Conservation (phyloP, 2,113 vertebrate species). For the Plecotus auritus region DNA sequence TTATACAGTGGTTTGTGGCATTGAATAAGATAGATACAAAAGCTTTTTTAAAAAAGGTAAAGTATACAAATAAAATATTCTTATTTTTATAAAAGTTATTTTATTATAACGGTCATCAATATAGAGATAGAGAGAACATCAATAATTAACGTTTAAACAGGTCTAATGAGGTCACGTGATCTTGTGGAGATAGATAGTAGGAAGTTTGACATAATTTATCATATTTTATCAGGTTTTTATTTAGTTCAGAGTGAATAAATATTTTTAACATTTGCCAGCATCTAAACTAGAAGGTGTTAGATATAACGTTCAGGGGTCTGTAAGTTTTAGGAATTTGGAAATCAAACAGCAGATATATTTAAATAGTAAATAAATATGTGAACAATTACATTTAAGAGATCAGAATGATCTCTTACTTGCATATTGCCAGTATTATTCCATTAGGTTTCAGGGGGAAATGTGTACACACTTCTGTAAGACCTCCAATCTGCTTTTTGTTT, state of each 20-base stretch:
- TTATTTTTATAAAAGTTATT: not conserved
- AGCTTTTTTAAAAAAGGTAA: not conserved
- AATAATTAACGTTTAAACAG: not conserved
- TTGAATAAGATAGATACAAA: not conserved
- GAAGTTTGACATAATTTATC: not conserved
- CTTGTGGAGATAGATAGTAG: not conserved
- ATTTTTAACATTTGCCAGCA: not conserved
- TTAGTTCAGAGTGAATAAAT: not conserved
- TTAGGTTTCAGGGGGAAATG: not conserved
- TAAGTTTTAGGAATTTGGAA: not conserved
- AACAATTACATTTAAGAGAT: not conserved
- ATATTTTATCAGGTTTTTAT: constrained; percentile 30
- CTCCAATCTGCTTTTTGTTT: not conserved
- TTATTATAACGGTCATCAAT: not conserved
- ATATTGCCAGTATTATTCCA: not conserved
- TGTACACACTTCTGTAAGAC: not conserved
- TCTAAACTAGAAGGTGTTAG: not conserved
- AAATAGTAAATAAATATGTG: not conserved
- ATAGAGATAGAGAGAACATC: not conserved
- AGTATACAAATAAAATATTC: not conserved
- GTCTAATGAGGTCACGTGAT: not conserved
- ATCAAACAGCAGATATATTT: not conserved
- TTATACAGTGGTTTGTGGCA: not conserved
- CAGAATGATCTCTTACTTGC: not conserved
- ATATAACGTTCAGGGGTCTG: not conserved